These are phyloP conservation scores for Thymelicus lineola DNA, from an alignment of 2,888 invertebrate species.

Conservation along the genomic window DNA sequence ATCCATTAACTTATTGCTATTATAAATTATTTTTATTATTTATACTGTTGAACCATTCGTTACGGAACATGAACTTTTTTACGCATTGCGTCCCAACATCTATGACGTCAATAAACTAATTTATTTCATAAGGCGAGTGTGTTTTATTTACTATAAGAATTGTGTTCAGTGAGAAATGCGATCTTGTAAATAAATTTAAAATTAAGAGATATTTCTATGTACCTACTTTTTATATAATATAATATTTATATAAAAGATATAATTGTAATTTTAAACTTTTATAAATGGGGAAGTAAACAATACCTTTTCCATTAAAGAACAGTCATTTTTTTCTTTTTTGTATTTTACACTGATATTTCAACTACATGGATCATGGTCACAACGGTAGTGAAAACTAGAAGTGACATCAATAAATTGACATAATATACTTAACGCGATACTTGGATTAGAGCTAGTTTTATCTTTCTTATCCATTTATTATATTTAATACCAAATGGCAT, in stretches of 20 bases:
- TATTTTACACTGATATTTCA: too few species aligned
- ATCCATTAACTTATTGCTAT: slow-evolving; percentile 82
- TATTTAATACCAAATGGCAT: too few species aligned
- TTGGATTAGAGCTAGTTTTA: too few species aligned
- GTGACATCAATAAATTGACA: too few species aligned
- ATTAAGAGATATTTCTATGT: background rate
- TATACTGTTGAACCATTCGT: slow-evolving; percentile 79
- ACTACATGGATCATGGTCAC: too few species aligned
- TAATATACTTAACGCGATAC: too few species aligned
- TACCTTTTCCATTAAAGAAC: too few species aligned
- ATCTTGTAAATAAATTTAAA: slow-evolving; percentile 1
- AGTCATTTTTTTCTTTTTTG: too few species aligned
- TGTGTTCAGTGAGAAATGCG: background rate
- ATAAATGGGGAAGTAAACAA: too few species aligned
- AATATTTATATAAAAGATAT: background rate
- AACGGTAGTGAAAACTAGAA: too few species aligned
- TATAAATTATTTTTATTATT: slow-evolving; percentile 85
- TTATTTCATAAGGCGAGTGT: slow-evolving; percentile 72
- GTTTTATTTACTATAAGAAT: slow-evolving; percentile 39
- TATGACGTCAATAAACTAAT: slow-evolving; percentile 83
- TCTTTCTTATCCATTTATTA: too few species aligned
- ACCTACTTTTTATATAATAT: background rate
- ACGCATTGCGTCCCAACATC: slow-evolving; percentile 65
- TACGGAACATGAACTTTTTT: slow-evolving; percentile 71
- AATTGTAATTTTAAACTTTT: too few species aligned